Conservation (phyloP, 2,797 vertebrate genomes). For the Melopsittacus undulatus region DNA sequence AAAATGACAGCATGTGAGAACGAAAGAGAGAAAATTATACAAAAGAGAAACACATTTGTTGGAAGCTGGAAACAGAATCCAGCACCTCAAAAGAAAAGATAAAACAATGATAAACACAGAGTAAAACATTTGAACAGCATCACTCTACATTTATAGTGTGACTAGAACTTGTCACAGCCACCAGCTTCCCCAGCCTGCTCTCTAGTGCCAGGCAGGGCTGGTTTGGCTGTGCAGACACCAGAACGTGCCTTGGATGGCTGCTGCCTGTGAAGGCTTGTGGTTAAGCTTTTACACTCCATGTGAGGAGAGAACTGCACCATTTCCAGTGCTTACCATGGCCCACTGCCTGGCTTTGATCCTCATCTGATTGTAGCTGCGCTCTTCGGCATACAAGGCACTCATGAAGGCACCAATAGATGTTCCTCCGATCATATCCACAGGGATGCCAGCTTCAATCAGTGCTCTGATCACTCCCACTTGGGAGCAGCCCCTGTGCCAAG, state of each 20-base stretch:
- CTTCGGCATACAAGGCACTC: constrained; percentile 90
- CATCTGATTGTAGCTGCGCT: constrained; percentile 87
- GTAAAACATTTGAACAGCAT: background rate
- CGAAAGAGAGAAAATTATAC: constrained; percentile 60
- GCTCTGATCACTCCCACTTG: constrained; percentile 91
- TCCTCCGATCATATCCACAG: constrained; percentile 90
- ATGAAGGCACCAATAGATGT: constrained; percentile 93
- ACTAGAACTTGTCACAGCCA: background rate
- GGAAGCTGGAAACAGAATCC: background rate
- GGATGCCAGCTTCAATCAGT: constrained; percentile 87
- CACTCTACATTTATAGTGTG: rapidly evolving
- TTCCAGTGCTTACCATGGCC: constrained; percentile 84
- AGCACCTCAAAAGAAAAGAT: background rate
- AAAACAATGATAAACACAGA: background rate
- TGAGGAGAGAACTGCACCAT: rapidly evolving
- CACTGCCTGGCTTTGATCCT: constrained; percentile 89
- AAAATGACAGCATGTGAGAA: constrained; percentile 66
- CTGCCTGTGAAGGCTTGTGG: background rate
- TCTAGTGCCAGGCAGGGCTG: background rate
- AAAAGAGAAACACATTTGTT: constrained; percentile 30
- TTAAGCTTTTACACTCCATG: background rate
- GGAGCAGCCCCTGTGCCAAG: constrained; percentile 85
- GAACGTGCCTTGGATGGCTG: background rate
- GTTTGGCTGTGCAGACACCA: rapidly evolving
- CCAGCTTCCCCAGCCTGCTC: background rate